Base-by-base conservation (phyloP, 2,888 invertebrate genomes). In the Geotrupes spiniger region DNA sequence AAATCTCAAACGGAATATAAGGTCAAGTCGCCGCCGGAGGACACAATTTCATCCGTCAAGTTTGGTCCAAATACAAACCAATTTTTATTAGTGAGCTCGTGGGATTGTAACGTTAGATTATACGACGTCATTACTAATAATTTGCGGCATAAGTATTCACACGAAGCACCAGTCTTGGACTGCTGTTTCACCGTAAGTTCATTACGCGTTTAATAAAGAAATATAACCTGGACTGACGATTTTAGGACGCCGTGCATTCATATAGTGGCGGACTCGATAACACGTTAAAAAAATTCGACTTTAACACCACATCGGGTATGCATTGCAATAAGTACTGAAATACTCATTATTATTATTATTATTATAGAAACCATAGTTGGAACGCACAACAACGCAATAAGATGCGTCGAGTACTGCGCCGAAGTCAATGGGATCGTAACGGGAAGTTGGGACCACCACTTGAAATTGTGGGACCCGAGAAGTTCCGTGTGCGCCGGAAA, bases 361-460 rank as follows among this genome's bases (percentile, higher is more conserved):
- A n/a, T 29, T 55, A 33, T 28, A 57, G 96, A 95, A 73, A 87
- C 83, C 3, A 76, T 84, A 0, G 80, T 98, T 46, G 98, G 98
- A 1, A 82, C 82, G 37, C 98, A 99, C 68, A 89, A 89, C 48
- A 87, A 87, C 59, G 85, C 94, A 0, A 90, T 99, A 33, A 83
- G 95, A 53, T 96, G 96, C 72, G 89, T 98, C 16, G 97, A 98
- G 71, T 93, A 87, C 72, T 91, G 91, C 27, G 81, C 81, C 36
- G 92, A 92, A 60, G 86, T 92, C 0, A 94, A 95, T 73, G 87
- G 89, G 0, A 87, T 98, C 43, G 75, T 97, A 29, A 94, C 95
- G 0, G 97, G 96, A 5, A 93, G 96, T 65, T 99, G 98, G 98
- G 99, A 99, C 66, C 86, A 88, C n/a, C 87, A 89, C 0, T 86